Base-by-base conservation (phyloP, 2,113 vertebrate genomes). In the Chaetops frenatus region DNA sequence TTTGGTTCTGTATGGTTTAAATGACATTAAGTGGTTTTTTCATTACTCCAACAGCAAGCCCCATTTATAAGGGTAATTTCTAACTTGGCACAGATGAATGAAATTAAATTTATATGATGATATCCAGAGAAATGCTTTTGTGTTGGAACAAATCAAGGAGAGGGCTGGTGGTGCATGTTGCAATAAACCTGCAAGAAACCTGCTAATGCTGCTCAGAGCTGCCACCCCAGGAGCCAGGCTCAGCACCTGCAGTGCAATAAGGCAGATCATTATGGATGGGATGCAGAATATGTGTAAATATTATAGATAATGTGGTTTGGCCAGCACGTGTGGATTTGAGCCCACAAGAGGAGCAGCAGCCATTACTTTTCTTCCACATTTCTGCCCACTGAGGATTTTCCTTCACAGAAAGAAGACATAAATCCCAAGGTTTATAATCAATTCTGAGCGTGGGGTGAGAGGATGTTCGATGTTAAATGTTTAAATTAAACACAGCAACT, bases 241-340 rank as follows among this genome's bases (percentile, higher is more conserved):
- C 71, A 62, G 76, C 60, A 45, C 19, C 69, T 60, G 69, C 44
- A 56, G 31, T 10, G 53, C 50, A 58, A 10, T 12, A 28, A 83
- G 28, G 62, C 35, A 50, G 54, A 27, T 60, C 50, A 65, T 28
- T 15, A 21, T 25, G 44, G 72, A 42, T 36, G 38, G 29, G 19
- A 47, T 40, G 44, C 40, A 40, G 25, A 64, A 40, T 23, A 1
- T 22, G 22, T 69, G 64, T 17, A 71, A 84, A 70, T 58, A 13
- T 23, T 21, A 0, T 4, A 8, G 4, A 9, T 2, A 13, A 13
- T 3, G 10, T 1, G 8, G 7, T 62, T 47, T 57, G 58, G 50
- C 42, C 67, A 45, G 12, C 45, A 40, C 4, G 0, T 2, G 31
- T 53, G 72, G 71, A 33, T 66, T 67, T 78, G 38, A 25, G 19